These are phyloP conservation scores for Dicaeum eximium DNA, from an alignment of 2,113 vertebrate genomes.

Conservation along the genomic window DNA sequence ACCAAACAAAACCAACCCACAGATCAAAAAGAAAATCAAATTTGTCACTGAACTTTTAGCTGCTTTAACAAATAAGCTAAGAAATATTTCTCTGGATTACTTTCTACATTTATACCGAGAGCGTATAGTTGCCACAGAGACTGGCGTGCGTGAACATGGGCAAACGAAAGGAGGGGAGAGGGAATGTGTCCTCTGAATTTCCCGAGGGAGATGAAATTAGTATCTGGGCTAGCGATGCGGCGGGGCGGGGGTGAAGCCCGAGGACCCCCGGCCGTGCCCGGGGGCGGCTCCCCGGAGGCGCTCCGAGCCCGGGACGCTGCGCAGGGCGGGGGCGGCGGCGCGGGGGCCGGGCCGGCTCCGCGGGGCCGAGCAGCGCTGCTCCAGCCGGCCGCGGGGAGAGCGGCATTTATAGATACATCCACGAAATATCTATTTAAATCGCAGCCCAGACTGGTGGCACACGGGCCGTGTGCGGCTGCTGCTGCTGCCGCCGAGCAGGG, in stretches of 20 bases:
- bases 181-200: not conserved
- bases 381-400: not conserved
- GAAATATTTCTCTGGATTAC: not conserved
- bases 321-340: not conserved
- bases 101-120: not conserved
- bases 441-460: not conserved
- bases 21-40: not conserved
- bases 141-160: fast-evolving
- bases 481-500: not conserved
- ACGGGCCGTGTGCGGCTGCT: not conserved
- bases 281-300: not conserved
- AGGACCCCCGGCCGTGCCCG: not conserved
- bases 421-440: not conserved
- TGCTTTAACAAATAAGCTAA: not conserved
- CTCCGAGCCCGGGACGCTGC: not conserved
- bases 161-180: not conserved
- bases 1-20: not conserved
- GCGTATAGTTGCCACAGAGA: not conserved
- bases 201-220: not conserved
- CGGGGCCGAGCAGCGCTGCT: not conserved
- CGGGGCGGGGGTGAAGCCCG: not conserved
- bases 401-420: not conserved
- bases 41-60: not conserved
- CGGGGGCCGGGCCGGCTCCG: not conserved
- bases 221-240: not conserved